phyloP scores from a whole-genome alignment of 2,888 invertebrate genomes.

The Oxyscelio sp. region DNA sequence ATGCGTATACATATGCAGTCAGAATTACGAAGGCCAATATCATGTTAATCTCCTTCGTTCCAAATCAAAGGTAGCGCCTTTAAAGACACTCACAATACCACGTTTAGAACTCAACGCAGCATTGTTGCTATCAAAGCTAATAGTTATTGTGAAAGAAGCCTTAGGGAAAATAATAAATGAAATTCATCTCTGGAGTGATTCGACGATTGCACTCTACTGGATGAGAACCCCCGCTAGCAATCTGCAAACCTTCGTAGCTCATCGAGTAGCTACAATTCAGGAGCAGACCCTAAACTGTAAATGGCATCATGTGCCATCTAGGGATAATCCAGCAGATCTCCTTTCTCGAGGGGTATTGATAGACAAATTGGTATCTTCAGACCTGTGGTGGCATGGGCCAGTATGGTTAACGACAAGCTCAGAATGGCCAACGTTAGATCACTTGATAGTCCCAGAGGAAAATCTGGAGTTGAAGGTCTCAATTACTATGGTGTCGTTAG shows the following conservation, averaged over 20 bases:
- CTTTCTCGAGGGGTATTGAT: not conserved
- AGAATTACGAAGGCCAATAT: not conserved
- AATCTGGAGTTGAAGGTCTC: too few species aligned
- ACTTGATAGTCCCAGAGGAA: too few species aligned
- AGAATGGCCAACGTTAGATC: not conserved
- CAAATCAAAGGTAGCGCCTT: slow-evolving; percentile 59
- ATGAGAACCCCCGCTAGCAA: not conserved
- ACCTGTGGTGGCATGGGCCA: not conserved
- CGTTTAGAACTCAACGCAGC: slow-evolving; percentile 41
- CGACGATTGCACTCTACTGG: not conserved
- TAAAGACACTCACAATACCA: slow-evolving; percentile 18
- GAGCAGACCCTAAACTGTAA: not conserved
- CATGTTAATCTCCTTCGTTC: slow-evolving; percentile 48
- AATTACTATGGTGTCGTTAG: too few species aligned
- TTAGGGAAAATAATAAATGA: not conserved
- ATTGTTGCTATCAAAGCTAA: not conserved
- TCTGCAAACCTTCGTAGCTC: not conserved
- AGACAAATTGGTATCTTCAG: not conserved
- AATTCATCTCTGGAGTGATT: slow-evolving; percentile 14
- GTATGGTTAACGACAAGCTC: not conserved
- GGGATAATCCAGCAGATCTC: not conserved
- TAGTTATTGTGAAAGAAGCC: slow-evolving; percentile 8
- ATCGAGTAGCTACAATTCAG: not conserved
- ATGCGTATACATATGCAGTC: slow-evolving; percentile 69
- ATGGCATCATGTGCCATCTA: not conserved